phyloP scores from a whole-genome alignment of 2,113 vertebrate species.

The Prionailurus viverrinus region DNA sequence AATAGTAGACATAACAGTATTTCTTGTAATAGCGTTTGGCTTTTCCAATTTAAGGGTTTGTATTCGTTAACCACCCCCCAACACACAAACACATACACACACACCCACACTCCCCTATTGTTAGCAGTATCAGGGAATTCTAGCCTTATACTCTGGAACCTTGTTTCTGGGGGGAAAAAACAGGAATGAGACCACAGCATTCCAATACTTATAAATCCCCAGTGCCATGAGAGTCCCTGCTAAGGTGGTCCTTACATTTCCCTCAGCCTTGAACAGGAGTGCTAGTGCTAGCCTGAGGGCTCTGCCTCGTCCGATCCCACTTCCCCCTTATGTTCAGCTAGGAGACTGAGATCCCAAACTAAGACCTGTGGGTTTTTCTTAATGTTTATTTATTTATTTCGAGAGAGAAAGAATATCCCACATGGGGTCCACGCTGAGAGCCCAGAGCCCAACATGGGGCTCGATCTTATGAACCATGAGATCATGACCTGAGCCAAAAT shows the following conservation, averaged over 20 bases:
- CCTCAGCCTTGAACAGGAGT: not conserved
- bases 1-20: not conserved
- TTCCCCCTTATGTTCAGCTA: not conserved
- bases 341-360: slow-evolving; percentile 12
- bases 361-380: not conserved
- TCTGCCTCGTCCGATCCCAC: not conserved
- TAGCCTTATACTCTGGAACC: not conserved
- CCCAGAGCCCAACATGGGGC: no score
- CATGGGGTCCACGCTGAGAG: no score
- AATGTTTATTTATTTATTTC: no score
- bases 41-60: slow-evolving; percentile 17
- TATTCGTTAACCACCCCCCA: not conserved
- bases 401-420: no score
- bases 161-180: slow-evolving; percentile 42
- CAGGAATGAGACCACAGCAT: not conserved
- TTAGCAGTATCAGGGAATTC: slow-evolving; percentile 42
- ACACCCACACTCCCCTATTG: not conserved
- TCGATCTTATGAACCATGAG: no score
- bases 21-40: slow-evolving; percentile 44
- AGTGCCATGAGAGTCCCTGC: not conserved
- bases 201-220: slow-evolving; percentile 2
- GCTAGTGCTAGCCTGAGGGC: not conserved
- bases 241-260: not conserved
- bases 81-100: not conserved
- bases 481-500: no score